Evolutionary conservation across 2,797 vertebrate genomes (phyloP), one percentile per base, ranked within the genome.

Genomic region (Arnoldichthys spilopterus): DNA sequence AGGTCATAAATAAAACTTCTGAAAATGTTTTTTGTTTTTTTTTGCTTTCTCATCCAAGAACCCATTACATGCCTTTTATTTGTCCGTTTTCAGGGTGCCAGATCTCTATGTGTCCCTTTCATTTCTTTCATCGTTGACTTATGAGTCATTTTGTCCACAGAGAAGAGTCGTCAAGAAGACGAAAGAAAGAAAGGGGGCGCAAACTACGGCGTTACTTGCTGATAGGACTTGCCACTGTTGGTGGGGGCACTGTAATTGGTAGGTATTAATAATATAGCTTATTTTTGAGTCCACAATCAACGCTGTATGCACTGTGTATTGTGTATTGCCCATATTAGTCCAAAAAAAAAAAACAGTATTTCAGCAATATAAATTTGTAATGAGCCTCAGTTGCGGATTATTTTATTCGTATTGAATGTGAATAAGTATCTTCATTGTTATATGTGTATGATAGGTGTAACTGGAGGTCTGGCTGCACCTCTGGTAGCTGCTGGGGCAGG

Each of bases 201-300:
- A 97, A 93, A 84, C 86, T 97, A 84, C 94, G 96, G 16, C 94
- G 97, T 32, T 99, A 97, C 85, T 90, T 99, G 63, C 95, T 99
- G 80, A 98, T 99, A 7, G 96, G 97, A 61, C 89, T 99, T 73
- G 98, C 98, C 0, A 96, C 97, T 0, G 91, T 99, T 0, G 97
- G 97, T 11, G 98, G 98, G 0, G 97, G 97, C 76, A 96, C 97
- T 0, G 94, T 96, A 78, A 97, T 99, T 0, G 97, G 97, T 99
- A 83, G 95, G 92, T 89, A 51, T 72, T 22, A 16, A 56, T 59
- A 22, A 8, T 13, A 12, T 7, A 69, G 0, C 6, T 73, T 45
- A 40, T 51, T n/a, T 28, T 1, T 30, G 37, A 71, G 24, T 61
- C 51, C 47, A 20, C 7, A n/a, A 32, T 4, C 49, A 34, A 12